Percentiles rank a stretch among this genome's conserved stretches.
These are phyloP conservation scores for Ceyx cyanopectus DNA, from an alignment of 2,113 vertebrate genomes.

Conservation along the genomic window DNA sequence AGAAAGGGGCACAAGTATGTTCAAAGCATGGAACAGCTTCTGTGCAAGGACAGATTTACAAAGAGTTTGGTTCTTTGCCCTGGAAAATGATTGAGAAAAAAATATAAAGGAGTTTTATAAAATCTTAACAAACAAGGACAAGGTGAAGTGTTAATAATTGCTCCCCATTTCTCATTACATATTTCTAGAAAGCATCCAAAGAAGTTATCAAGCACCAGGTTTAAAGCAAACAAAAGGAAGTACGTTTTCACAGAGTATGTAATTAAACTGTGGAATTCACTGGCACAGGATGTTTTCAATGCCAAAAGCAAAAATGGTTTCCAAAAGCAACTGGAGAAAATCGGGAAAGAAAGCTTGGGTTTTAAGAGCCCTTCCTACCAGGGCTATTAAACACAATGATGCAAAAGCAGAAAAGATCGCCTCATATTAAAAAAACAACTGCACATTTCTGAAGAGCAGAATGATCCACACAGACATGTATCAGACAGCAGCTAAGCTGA, in stretches of 20 bases:
- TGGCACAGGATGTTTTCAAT: neutral
- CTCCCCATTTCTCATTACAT: conserved; percentile 16
- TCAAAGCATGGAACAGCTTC: neutral
- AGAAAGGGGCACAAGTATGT: neutral
- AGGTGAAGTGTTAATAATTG: conserved; percentile 40
- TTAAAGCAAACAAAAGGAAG: conserved; percentile 62
- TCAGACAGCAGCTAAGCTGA: conserved; percentile 51
- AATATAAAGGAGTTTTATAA: neutral
- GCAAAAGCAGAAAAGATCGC: neutral
- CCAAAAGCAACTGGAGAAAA: neutral
- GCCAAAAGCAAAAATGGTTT: conserved; percentile 24
- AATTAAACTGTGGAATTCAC: conserved; percentile 52
- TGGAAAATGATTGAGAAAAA: neutral
- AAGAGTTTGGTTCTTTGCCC: neutral
- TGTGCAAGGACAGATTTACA: neutral
- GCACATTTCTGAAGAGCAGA: conserved; percentile 26
- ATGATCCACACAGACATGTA: neutral
- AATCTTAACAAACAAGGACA: conserved; percentile 32
- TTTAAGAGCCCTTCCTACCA: neutral
- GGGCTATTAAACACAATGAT: neutral
- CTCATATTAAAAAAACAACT: conserved; percentile 1
- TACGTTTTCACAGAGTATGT: neutral
- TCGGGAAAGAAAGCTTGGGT: neutral
- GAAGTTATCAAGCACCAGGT: conserved; percentile 35
- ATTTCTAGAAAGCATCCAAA: conserved; percentile 52